A percentile compares a stretch with the other conserved stretches of the same genome.
Conservation (phyloP, 2,113 vertebrate genomes). For the Dunckerocampus dactyliophorus region DNA sequence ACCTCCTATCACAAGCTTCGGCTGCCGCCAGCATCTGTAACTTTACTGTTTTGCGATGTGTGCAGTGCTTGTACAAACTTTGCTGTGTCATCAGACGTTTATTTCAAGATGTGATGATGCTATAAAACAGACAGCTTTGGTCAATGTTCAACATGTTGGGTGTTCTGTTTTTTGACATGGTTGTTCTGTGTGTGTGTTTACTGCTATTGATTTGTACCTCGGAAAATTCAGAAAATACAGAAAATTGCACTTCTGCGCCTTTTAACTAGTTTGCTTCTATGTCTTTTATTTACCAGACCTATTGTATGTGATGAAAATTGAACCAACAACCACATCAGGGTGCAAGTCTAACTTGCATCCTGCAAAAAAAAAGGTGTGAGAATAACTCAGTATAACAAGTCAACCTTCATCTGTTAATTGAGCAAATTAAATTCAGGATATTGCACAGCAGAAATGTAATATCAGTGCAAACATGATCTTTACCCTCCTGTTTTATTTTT, state of each 20-base stretch:
- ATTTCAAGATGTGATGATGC: neutral
- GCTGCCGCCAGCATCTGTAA: too few species aligned
- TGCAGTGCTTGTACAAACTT: too few species aligned
- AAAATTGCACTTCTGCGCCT: too few species aligned
- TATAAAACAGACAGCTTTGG: neutral
- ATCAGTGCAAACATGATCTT: constrained; percentile 12
- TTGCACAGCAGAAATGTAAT: neutral
- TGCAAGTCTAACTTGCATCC: neutral
- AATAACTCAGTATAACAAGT: neutral
- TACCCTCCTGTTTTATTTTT: constrained; percentile 5
- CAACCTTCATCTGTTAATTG: neutral
- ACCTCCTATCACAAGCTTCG: too few species aligned
- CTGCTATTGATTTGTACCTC: too few species aligned
- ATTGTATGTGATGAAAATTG: neutral
- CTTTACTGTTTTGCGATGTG: too few species aligned
- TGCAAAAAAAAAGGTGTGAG: neutral
- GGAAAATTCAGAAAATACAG: too few species aligned
- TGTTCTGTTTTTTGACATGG: too few species aligned
- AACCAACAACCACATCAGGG: neutral
- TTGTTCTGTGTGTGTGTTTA: too few species aligned
- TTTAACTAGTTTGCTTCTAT: too few species aligned
- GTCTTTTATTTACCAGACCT: neutral
- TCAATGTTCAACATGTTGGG: neutral
- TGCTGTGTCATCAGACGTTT: too few species aligned
- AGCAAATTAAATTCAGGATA: neutral